These are phyloP conservation scores for Harpegnathos saltator DNA, from an alignment of 1,140 invertebrate species.

Conservation along the genomic window DNA sequence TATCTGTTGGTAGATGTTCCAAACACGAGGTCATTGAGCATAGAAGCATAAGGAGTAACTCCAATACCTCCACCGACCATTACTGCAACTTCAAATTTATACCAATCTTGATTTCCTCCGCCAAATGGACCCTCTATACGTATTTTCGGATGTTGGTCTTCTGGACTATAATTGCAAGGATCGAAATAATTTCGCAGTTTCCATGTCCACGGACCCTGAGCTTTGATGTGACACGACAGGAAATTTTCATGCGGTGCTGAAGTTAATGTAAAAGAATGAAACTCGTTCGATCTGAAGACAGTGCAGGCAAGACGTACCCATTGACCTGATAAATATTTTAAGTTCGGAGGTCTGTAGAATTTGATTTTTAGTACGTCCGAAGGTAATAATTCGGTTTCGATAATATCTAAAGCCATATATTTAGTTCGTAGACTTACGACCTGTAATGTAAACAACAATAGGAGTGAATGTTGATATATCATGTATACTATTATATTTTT, in stretches of 20 bases:
- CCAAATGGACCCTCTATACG: slow-evolving; percentile 99
- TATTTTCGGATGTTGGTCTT: slow-evolving; percentile 93
- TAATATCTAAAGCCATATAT: slow-evolving; percentile 97
- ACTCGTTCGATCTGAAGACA: slow-evolving; percentile 96
- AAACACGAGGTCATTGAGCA: slow-evolving; percentile 98
- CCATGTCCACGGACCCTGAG: slow-evolving; percentile 99
- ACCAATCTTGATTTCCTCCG: slow-evolving; percentile 99
- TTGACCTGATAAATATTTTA: slow-evolving; percentile 97
- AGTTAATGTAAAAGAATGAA: slow-evolving; percentile 99
- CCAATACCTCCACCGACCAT: slow-evolving; percentile 99
- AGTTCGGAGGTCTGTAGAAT: slow-evolving; percentile 97
- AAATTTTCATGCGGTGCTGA: slow-evolving; percentile 99
- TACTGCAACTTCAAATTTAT: slow-evolving; percentile 98
- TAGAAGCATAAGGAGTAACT: slow-evolving; percentile 99
- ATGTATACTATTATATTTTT: neutral
- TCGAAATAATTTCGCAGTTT: slow-evolving; percentile 99
- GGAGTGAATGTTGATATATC: neutral
- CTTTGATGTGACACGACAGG: slow-evolving; percentile 98
- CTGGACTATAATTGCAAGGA: slow-evolving; percentile 96
- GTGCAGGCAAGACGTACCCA: slow-evolving; percentile 97
- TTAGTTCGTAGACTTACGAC: slow-evolving; percentile 96
- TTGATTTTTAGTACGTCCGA: slow-evolving; percentile 98
- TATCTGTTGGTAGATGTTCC: slow-evolving; percentile 98
- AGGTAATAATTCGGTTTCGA: slow-evolving; percentile 97
- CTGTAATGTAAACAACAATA: slow-evolving; percentile 82